Percentiles rank a stretch among this genome's conserved stretches.
Evolutionary conservation across 2,113 vertebrate species (phyloP).

Genomic region (Cinclus cinclus): DNA sequence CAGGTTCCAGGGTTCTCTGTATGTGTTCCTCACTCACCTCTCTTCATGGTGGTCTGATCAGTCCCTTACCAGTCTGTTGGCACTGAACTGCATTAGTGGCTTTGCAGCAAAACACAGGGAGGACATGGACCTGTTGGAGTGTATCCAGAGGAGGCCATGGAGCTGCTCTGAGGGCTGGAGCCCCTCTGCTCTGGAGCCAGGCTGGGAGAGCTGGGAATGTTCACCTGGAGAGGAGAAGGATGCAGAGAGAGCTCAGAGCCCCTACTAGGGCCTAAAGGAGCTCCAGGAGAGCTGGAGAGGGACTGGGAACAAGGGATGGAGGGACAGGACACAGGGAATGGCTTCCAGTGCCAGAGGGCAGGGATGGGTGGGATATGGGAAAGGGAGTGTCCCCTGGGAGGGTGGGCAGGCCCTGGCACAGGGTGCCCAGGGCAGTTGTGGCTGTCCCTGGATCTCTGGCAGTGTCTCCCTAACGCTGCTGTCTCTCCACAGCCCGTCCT

Average conservation of each 20-base stretch:
- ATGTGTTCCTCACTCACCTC: accelerated
- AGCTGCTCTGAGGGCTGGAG: background rate
- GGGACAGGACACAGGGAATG: background rate
- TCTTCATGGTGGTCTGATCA: background rate
- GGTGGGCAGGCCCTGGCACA: accelerated
- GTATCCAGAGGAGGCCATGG: background rate
- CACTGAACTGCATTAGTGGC: background rate
- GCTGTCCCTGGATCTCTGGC: background rate
- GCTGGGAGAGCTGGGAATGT: background rate
- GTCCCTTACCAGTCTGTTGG: background rate
- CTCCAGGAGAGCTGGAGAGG: background rate
- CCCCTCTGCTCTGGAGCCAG: background rate
- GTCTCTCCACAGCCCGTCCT: slow-evolving; percentile 64
- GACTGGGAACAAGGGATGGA: background rate
- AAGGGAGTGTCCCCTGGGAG: background rate
- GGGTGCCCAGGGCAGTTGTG: background rate
- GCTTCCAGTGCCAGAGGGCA: background rate
- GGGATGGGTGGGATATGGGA: accelerated
- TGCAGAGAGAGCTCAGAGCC: background rate
- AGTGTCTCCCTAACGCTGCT: background rate
- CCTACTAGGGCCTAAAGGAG: accelerated
- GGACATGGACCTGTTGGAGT: background rate
- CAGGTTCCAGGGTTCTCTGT: background rate
- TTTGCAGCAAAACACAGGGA: background rate
- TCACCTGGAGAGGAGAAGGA: background rate